Base-by-base conservation (phyloP, 2,113 vertebrate species). In the Zeus faber region DNA sequence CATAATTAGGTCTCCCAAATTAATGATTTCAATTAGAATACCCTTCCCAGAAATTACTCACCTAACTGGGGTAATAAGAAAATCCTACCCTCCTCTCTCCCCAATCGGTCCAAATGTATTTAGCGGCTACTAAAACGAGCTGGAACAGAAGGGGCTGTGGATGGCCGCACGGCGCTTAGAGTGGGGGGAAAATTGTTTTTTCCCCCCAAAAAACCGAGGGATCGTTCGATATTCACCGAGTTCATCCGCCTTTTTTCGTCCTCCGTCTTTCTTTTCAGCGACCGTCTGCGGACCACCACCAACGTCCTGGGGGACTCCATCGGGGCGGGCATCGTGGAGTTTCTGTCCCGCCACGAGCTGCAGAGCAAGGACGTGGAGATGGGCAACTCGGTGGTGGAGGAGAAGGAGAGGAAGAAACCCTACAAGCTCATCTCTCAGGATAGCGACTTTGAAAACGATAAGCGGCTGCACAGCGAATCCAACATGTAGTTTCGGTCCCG, bases 271-370 rank as follows among this genome's bases (percentile, higher is more conserved):
- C 1, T 21, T 49, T 9, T 8, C 50, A 99, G 96, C 76, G 96
- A 99, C 74, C 94, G 96, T 27, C 91, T 99, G 10, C 93, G 96
- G 7, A 99, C 96, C 50, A 98, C 95, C 6, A 98, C 96, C 61
- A 99, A 99, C 0, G 96, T 99, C 8, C 53, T 99, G 74, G 96
- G 96, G 27, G 96, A 99, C 49, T 98, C 96, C 0, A 92, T 98
- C 0, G 96, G 96, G 40, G 96, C 96, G 0, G 96, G 96, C 17
- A 98, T 99, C 4, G 88, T 99, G 6, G 94, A 99, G 81, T 94
- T 98, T 53, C 85, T 99, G 66, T 99, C 96, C 9, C 81, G 91
- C 16, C 92, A 96, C 0, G 96, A 99, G 82, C 90, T 98, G 24
- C 92, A 93, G 86, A 89, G 77, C 72, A 86, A 44, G 35, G 96